Evolutionary conservation across 2,113 vertebrate genomes (phyloP).

Genomic region (Ciconia boyciana): DNA sequence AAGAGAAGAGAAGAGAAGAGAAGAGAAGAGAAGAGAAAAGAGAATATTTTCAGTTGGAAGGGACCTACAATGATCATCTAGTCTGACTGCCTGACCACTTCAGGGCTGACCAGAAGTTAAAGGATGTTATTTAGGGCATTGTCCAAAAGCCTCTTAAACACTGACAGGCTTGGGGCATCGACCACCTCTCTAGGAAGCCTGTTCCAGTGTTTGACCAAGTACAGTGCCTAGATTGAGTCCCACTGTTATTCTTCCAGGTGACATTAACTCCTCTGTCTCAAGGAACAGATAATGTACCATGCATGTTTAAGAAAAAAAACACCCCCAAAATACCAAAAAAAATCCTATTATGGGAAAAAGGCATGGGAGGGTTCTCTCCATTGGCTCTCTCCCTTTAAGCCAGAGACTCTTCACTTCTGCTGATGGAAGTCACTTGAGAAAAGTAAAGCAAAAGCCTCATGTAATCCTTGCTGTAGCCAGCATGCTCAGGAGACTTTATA

Average conservation of each 20-base stretch:
- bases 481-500: accelerated
- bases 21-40: not conserved
- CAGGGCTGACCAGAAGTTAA: not conserved
- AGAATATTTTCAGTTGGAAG: not conserved
- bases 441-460: not conserved
- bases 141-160: not conserved
- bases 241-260: not conserved
- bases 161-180: not conserved
- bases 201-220: not conserved
- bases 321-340: not conserved
- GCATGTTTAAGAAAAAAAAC: not conserved
- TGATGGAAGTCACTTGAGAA: not conserved
- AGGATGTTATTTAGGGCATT: not conserved
- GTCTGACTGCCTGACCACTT: not conserved
- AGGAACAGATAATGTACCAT: not conserved
- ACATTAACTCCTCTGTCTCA: not conserved
- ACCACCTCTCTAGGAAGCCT: not conserved
- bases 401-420: not conserved
- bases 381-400: not conserved
- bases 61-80: too few species aligned
- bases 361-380: not conserved
- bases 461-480: not conserved
- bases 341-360: not conserved
- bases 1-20: not conserved
- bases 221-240: not conserved